phyloP scores from a whole-genome alignment of 2,113 vertebrate genomes.

The Cyprinodon tularosa region DNA sequence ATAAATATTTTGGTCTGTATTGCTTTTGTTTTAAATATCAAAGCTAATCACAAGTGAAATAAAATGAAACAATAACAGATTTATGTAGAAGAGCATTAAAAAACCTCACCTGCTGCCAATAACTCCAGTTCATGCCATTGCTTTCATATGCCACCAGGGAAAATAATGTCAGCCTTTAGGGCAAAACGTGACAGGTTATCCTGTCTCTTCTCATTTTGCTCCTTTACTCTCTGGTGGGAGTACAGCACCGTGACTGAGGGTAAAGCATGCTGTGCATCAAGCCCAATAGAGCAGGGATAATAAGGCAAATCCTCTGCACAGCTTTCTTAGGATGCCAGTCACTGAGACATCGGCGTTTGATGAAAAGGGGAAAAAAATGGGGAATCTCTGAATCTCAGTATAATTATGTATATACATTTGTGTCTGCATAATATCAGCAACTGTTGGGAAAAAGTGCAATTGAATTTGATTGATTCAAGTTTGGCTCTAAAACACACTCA shows the following conservation, averaged over 20 bases:
- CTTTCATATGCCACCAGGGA: constrained; percentile 11
- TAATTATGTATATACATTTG: not conserved
- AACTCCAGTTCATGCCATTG: constrained; percentile 10
- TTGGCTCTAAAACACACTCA: not conserved
- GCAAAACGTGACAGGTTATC: constrained; percentile 28
- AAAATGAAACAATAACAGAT: not conserved
- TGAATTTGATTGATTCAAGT: not conserved
- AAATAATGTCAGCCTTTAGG: constrained; percentile 10
- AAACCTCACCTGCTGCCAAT: not conserved
- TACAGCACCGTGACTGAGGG: not conserved
- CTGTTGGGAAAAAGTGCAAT: not conserved
- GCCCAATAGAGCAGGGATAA: constrained; percentile 51
- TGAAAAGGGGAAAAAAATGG: constrained; percentile 1
- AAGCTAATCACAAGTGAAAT: not conserved
- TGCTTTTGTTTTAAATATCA: not conserved
- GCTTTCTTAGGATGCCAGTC: constrained; percentile 34
- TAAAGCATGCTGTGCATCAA: constrained; percentile 26
- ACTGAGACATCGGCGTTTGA: constrained; percentile 6
- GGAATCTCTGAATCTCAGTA: not conserved
- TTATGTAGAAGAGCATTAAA: not conserved
- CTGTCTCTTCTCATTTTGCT: constrained; percentile 32
- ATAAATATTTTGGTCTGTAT: not conserved
- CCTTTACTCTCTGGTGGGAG: not conserved
- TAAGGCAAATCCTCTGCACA: constrained; percentile 45
- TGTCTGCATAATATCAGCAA: no score